A percentile compares a stretch with the other conserved stretches of the same genome.
Conservation (phyloP, 2,888 invertebrate species). For the Tenthredo livida region DNA sequence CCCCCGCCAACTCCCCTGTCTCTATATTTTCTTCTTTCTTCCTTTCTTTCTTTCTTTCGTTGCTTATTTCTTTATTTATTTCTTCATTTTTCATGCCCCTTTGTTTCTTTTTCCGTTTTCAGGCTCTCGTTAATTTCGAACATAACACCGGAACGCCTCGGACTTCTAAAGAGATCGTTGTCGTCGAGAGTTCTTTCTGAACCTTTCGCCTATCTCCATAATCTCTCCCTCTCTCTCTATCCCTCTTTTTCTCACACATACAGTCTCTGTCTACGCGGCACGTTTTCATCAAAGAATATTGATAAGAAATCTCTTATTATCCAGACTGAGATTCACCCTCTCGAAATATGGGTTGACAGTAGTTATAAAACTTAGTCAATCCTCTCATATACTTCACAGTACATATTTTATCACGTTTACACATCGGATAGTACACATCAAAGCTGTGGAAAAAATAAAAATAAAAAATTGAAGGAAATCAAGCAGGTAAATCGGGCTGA, state of each 20-base stretch:
- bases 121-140: neutral
- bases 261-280: neutral
- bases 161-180: slow-evolving; percentile 14
- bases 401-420: neutral
- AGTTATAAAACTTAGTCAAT: neutral
- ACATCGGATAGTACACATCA: neutral
- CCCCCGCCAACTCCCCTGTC: slow-evolving; percentile 28
- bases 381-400: neutral
- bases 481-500: too few species aligned
- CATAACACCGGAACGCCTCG: slow-evolving; percentile 7
- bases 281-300: slow-evolving; percentile 10
- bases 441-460: neutral
- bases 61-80: neutral
- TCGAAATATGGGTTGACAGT: neutral
- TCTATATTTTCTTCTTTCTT: neutral
- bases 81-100: neutral
- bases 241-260: neutral
- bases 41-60: neutral
- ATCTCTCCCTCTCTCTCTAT: neutral
- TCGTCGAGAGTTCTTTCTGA: neutral
- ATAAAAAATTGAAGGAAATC: too few species aligned
- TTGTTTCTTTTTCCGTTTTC: slow-evolving; percentile 23
- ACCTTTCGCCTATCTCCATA: neutral
- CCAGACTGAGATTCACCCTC: neutral
- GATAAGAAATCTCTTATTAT: neutral